A percentile compares a stretch with the other conserved stretches of the same genome.
Evolutionary conservation across 2,113 vertebrate species (phyloP).

Genomic region (Sminthopsis crassicaudata): DNA sequence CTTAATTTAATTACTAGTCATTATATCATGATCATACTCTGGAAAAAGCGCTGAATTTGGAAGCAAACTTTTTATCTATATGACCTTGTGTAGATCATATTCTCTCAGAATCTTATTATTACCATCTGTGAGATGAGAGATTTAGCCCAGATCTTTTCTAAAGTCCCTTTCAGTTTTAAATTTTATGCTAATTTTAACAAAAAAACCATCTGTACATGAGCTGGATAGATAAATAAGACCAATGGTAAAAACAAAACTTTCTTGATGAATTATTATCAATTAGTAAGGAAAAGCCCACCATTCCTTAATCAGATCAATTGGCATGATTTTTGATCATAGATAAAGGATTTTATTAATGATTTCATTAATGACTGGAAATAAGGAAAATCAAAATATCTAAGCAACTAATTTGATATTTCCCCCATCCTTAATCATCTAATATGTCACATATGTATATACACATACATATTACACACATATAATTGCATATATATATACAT

Average conservation of each 20-base stretch:
- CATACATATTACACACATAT: too few species aligned
- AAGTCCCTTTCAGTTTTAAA: neutral
- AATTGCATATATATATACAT: neutral
- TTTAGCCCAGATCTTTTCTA: neutral
- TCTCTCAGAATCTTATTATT: neutral
- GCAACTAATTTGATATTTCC: neutral
- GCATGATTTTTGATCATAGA: neutral
- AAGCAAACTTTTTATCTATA: neutral
- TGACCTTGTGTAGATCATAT: neutral
- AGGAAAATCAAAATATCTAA: neutral
- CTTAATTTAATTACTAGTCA: neutral
- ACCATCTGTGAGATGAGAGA: neutral
- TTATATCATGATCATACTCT: neutral
- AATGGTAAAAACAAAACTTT: constrained; percentile 10
- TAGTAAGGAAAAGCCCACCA: neutral
- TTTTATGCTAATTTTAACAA: constrained; percentile 1
- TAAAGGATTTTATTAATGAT: neutral
- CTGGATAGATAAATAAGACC: neutral
- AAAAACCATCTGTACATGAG: neutral
- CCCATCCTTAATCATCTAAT: neutral
- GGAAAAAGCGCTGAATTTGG: neutral
- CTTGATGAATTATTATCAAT: constrained; percentile 21
- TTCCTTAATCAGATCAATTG: constrained; percentile 10
- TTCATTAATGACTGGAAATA: neutral
- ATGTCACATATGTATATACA: neutral